These are phyloP conservation scores for Epinotia brunnichana DNA, from an alignment of 2,888 invertebrate genomes.

Conservation along the genomic window DNA sequence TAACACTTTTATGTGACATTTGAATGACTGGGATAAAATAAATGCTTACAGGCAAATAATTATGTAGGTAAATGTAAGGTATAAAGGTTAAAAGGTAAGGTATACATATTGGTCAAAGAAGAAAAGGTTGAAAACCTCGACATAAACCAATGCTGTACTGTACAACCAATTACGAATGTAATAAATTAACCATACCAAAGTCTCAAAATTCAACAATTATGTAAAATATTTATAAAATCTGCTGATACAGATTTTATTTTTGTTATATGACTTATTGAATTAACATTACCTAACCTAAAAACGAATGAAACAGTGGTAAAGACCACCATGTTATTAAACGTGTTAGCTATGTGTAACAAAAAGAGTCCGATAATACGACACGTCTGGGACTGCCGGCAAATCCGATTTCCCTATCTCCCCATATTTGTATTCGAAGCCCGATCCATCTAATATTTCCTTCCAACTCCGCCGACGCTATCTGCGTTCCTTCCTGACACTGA, in stretches of 20 bases:
- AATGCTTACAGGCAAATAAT: too few species aligned
- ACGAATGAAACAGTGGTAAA: neutral
- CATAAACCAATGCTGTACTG: too few species aligned
- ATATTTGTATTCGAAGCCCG: slow-evolving; percentile 83
- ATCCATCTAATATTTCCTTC: slow-evolving; percentile 83
- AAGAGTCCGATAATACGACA: slow-evolving; percentile 79
- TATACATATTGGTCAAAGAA: too few species aligned
- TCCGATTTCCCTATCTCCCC: slow-evolving; percentile 82
- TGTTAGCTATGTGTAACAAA: slow-evolving; percentile 68
- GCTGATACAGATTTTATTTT: neutral
- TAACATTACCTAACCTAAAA: neutral
- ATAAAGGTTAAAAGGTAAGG: too few species aligned
- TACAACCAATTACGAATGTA: too few species aligned
- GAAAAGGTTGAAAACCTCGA: too few species aligned
- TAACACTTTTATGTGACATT: too few species aligned
- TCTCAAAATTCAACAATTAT: too few species aligned
- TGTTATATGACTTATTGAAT: neutral
- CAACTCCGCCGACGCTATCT: slow-evolving; percentile 79
- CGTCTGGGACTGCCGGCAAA: slow-evolving; percentile 79
- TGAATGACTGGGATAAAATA: too few species aligned
- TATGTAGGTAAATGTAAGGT: too few species aligned
- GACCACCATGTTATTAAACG: slow-evolving; percentile 16
- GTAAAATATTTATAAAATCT: too few species aligned
- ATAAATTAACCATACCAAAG: too few species aligned
- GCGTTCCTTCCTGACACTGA: slow-evolving; percentile 82